Base-by-base conservation (phyloP, 2,888 invertebrate species). In the Melinopterus prodromus region DNA sequence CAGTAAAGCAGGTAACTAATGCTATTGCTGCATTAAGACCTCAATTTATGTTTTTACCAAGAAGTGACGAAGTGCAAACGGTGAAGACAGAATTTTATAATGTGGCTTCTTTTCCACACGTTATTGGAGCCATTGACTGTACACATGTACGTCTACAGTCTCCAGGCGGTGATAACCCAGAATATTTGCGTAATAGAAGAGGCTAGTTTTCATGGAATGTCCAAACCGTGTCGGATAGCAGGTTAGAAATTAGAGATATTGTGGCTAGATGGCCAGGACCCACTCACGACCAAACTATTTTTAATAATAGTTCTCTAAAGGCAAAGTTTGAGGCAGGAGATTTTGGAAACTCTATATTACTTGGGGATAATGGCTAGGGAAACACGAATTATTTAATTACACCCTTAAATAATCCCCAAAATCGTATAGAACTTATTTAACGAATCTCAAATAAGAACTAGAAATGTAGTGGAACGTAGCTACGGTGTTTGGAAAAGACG, bases 211-310 rank as follows among this genome's bases (percentile, higher is more conserved):
- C 85, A 5, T 79, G 83, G 5, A 86, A 86, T 83, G 83, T 85
- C 0, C 84, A 87, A 83, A 82, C 81, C 12, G 79, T 86, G 9
- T 81, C 83, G 70, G 81, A 84, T 80, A 81, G 85, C 14, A 71
- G 83, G 12, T 82, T 82, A 15, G 76, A 69, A 76, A 83, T 86
- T 71, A 69, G 76, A 35, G 81, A 86, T 78, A 82, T 86, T 37
- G 85, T 86, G 7, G 82, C 82, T 53, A 78, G 85, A n/a, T 86
- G 86, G 85, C 85, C 85, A 70, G 85, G 85, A 15, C 82, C 77
- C 79, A 77, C 77, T 6, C 79, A 82, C 75, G 80, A 70, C 12
- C 70, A 70, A 70, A 26, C 26, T 2, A 26, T 26, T 26, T 26
- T 26, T 26, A 26, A 26, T 26, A 26, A 26, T 26, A 26, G 26